Conservation (phyloP, 1,140 invertebrate species). For the Callitettix versicolor region DNA sequence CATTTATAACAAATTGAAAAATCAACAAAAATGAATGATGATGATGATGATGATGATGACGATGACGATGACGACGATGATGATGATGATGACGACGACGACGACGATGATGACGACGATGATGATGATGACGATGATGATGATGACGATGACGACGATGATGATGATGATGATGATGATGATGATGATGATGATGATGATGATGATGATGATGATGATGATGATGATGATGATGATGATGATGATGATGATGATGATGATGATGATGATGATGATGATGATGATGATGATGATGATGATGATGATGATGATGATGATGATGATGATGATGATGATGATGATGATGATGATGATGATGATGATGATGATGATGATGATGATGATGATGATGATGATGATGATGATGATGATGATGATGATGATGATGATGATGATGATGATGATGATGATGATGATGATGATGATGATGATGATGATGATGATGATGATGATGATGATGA, state of each 20-base stretch:
- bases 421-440: constrained; percentile 7
- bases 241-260: constrained; percentile 8
- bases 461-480: constrained; percentile 8
- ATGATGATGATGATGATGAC: constrained; percentile 7
- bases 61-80: constrained; percentile 5
- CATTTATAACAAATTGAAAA: background rate
- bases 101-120: constrained; percentile 4
- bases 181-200: constrained; percentile 8
- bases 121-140: constrained; percentile 7
- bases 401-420: constrained; percentile 8
- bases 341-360: constrained; percentile 6
- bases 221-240: constrained; percentile 6
- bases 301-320: constrained; percentile 8
- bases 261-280: constrained; percentile 8
- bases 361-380: constrained; percentile 7
- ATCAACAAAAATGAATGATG: background rate
- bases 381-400: constrained; percentile 8
- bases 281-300: constrained; percentile 7
- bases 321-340: constrained; percentile 7
- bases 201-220: constrained; percentile 7
- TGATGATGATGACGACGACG: constrained; percentile 5
- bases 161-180: constrained; percentile 7
- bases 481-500: constrained; percentile 7
- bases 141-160: constrained; percentile 5
- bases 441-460: constrained; percentile 8